phyloP scores from a whole-genome alignment of 2,888 invertebrate genomes.

The Liposcelis brunnea region DNA sequence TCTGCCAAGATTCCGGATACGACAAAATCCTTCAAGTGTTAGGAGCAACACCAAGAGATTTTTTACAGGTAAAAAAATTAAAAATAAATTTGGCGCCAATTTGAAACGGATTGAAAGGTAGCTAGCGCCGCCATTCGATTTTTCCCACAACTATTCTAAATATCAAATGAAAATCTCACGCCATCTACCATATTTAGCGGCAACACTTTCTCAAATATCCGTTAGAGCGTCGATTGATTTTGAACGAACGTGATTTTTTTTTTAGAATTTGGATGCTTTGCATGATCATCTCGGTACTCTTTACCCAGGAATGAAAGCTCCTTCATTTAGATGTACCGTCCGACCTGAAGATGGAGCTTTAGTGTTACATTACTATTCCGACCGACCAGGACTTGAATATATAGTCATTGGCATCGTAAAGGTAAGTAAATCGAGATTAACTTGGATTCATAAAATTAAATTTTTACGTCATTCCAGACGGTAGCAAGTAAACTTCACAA shows the following conservation, averaged over 20 bases:
- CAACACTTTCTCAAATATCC: no score
- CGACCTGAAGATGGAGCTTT: slow-evolving; percentile 73
- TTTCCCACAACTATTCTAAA: not conserved
- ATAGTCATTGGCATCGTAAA: slow-evolving; percentile 96
- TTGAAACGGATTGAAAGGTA: not conserved
- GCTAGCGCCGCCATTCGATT: no score
- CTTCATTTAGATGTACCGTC: slow-evolving; percentile 90
- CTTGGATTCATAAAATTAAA: slow-evolving; percentile 1
- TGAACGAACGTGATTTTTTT: slow-evolving; percentile 16
- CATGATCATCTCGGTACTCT: slow-evolving; percentile 88
- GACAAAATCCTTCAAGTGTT: slow-evolving; percentile 87
- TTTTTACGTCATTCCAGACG: slow-evolving; percentile 37
- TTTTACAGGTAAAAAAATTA: slow-evolving; percentile 55
- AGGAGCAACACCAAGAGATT: slow-evolving; percentile 87
- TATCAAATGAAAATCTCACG: no score
- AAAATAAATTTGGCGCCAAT: not conserved
- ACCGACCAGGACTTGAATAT: slow-evolving; percentile 80
- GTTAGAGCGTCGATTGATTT: no score
- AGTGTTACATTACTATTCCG: slow-evolving; percentile 89
- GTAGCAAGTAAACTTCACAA: slow-evolving; percentile 86
- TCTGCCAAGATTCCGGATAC: slow-evolving; percentile 93
- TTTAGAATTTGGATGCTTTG: slow-evolving; percentile 83
- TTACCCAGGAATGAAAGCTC: slow-evolving; percentile 88
- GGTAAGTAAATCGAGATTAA: slow-evolving; percentile 42
- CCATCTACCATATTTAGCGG: no score